These are phyloP conservation scores for Eupelmus urozonus DNA, from an alignment of 2,888 invertebrate species.

Conservation along the genomic window DNA sequence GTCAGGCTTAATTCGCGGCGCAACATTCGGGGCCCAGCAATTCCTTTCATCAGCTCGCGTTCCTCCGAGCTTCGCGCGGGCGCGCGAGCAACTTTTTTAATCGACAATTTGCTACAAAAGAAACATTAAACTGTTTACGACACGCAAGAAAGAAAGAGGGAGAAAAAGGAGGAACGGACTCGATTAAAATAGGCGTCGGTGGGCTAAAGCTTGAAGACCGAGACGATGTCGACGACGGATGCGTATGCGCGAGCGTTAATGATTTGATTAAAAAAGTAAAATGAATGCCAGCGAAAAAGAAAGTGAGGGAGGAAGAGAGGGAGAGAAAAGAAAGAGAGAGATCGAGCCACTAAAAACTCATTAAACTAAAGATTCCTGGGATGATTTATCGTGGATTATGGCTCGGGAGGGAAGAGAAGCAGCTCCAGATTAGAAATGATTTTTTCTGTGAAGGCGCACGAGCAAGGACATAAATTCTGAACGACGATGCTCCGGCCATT, in stretches of 20 bases:
- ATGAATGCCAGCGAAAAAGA: constrained; percentile 62
- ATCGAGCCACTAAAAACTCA: constrained; percentile 71
- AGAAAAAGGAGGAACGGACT: constrained; percentile 54
- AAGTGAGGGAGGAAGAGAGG: constrained; percentile 46
- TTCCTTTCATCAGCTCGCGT: neutral
- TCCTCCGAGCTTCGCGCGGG: neutral
- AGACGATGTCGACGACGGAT: constrained; percentile 58
- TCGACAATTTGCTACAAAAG: constrained; percentile 55
- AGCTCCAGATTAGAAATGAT: constrained; percentile 62
- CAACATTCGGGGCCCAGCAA: neutral
- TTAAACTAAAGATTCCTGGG: constrained; percentile 70
- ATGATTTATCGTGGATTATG: constrained; percentile 76
- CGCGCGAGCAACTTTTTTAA: constrained; percentile 45
- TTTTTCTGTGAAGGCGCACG: constrained; percentile 49
- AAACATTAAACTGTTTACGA: constrained; percentile 52
- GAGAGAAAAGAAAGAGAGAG: constrained; percentile 50
- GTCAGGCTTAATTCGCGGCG: constrained; percentile 45
- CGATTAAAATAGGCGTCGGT: constrained; percentile 55
- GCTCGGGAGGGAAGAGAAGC: constrained; percentile 25
- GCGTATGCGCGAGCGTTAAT: constrained; percentile 67
- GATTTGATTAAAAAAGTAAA: constrained; percentile 74
- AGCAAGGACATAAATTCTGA: constrained; percentile 65
- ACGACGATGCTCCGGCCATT: constrained; percentile 18
- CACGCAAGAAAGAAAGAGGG: neutral
- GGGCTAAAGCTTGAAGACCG: constrained; percentile 55